Evolutionary conservation across 2,888 invertebrate genomes (phyloP).

Genomic region (Anaspis maculata): DNA sequence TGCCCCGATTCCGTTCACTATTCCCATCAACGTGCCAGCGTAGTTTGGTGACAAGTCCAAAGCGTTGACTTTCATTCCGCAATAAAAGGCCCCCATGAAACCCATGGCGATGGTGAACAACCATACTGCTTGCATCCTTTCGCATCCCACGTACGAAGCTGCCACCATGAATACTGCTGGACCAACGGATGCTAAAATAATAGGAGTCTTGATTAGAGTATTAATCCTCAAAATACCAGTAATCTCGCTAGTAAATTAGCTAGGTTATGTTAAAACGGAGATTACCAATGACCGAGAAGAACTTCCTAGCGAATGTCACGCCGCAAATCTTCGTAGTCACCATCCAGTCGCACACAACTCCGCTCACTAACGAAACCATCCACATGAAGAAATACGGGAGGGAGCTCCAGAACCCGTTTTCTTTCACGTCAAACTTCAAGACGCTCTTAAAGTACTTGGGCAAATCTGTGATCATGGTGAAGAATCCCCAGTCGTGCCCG

Average conservation of each 20-base stretch:
- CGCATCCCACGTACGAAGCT: constrained; percentile 56
- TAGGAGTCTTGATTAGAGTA: too few species aligned
- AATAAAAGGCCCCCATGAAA: constrained; percentile 62
- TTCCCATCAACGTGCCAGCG: constrained; percentile 52
- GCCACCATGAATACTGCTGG: constrained; percentile 55
- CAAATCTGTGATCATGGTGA: constrained; percentile 62
- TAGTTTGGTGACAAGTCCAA: constrained; percentile 57
- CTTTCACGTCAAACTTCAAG: constrained; percentile 53
- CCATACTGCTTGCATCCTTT: constrained; percentile 42
- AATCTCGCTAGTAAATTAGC: too few species aligned
- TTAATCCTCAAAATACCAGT: too few species aligned
- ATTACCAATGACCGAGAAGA: constrained; percentile 1
- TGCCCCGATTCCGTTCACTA: constrained; percentile 55
- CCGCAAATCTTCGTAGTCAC: constrained; percentile 1
- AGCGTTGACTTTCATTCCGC: constrained; percentile 58
- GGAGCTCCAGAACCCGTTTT: constrained; percentile 53
- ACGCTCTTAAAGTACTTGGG: constrained; percentile 55
- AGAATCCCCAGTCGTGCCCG: constrained; percentile 64
- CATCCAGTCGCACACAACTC: constrained; percentile 1
- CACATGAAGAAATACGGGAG: constrained; percentile 59
- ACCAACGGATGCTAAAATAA: constrained; percentile 37
- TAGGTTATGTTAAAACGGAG: too few species aligned
- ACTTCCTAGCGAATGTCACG: constrained; percentile 1
- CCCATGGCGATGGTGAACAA: constrained; percentile 55
- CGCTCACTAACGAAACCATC: constrained; percentile 28